These are phyloP conservation scores for Sminthurinus aureus DNA, from an alignment of 2,888 invertebrate species.

Conservation along the genomic window DNA sequence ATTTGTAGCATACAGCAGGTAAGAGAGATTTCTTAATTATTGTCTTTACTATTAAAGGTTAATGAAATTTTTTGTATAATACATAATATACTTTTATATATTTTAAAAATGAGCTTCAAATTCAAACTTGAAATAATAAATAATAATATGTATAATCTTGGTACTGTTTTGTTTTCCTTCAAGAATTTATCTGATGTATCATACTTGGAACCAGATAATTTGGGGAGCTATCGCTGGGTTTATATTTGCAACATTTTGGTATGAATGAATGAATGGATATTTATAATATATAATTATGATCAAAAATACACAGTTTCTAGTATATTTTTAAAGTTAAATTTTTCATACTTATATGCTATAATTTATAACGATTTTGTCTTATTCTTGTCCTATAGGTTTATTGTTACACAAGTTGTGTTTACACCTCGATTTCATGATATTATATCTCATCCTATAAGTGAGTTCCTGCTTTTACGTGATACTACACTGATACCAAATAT, in stretches of 20 bases:
- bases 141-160: background rate
- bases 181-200: conserved; percentile 87
- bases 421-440: conserved; percentile 86
- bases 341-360: too few species aligned
- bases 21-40: background rate
- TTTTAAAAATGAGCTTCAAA: background rate
- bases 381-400: conserved; percentile 65
- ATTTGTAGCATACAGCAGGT: conserved; percentile 59
- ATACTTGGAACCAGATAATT: conserved; percentile 81
- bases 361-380: too few species aligned
- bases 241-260: conserved; percentile 78
- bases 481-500: conserved; percentile 91
- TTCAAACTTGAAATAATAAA: background rate
- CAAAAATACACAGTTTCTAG: too few species aligned
- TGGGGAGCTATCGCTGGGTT: conserved; percentile 80
- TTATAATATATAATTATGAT: too few species aligned
- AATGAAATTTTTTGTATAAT: too few species aligned
- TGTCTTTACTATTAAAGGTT: too few species aligned
- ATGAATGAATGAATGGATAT: too few species aligned
- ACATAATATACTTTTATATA: too few species aligned
- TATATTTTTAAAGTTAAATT: too few species aligned
- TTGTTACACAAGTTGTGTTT: conserved; percentile 77
- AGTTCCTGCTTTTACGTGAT: conserved; percentile 84
- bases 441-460: conserved; percentile 83
- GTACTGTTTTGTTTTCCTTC: conserved; percentile 62